Percentiles rank a stretch among this genome's conserved stretches.
Conservation (phyloP, 2,113 vertebrate genomes). For the Alces alces region DNA sequence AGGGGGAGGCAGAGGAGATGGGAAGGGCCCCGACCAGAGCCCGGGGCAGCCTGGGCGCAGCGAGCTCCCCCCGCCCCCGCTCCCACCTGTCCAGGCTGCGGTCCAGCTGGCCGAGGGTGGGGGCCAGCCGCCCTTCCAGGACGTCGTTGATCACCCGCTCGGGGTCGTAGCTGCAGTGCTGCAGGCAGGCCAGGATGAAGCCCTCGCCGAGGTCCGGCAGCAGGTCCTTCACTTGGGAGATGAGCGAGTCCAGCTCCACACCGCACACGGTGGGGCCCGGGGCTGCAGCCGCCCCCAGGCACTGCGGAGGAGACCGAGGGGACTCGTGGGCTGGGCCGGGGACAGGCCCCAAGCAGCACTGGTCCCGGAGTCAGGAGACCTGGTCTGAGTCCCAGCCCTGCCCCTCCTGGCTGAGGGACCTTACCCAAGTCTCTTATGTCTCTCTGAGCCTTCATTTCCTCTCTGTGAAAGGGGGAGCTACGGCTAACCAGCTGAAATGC, state of each 20-base stretch:
- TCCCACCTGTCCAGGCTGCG: slow-evolving; percentile 87
- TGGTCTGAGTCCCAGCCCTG: background rate
- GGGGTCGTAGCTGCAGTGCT: slow-evolving; percentile 85
- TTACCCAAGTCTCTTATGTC: background rate
- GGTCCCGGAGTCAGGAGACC: background rate
- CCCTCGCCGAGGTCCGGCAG: slow-evolving; percentile 94
- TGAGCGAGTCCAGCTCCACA: slow-evolving; percentile 91
- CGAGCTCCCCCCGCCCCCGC: background rate
- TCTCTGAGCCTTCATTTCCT: background rate
- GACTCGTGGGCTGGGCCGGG: background rate
- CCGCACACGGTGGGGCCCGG: slow-evolving; percentile 66
- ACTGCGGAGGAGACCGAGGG: slow-evolving; percentile 2
- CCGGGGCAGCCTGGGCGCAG: fast-evolving
- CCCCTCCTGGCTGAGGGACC: background rate
- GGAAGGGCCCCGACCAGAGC: background rate
- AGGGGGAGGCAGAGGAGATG: background rate
- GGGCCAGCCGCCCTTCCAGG: slow-evolving; percentile 88
- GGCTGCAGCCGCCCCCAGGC: slow-evolving; percentile 56
- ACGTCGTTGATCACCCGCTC: slow-evolving; percentile 97
- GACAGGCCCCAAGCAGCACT: background rate
- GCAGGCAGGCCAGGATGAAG: slow-evolving; percentile 93
- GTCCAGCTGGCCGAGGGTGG: slow-evolving; percentile 86
- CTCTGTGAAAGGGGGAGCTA: background rate
- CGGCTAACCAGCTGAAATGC: background rate
- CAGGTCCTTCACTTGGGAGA: slow-evolving; percentile 92